Evolutionary conservation across 2,797 vertebrate genomes (phyloP).

Genomic region (Lagodon rhomboides): DNA sequence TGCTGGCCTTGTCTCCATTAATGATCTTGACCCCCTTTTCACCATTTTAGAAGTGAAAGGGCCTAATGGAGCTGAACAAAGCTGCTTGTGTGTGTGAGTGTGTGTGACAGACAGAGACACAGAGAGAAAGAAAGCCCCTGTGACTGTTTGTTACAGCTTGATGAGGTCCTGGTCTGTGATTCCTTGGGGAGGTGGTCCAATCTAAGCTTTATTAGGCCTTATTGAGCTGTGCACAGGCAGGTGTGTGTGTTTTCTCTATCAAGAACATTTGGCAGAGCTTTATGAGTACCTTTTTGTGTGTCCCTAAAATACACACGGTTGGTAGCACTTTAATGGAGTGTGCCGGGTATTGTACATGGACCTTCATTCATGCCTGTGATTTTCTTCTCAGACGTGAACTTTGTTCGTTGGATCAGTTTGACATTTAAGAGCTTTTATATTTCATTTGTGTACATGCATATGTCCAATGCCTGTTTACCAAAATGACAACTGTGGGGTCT

Average conservation of each 20-base stretch:
- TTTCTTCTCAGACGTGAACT: constrained; percentile 28
- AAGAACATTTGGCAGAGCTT: constrained; percentile 71
- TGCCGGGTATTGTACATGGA: constrained; percentile 47
- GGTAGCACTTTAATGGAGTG: constrained; percentile 66
- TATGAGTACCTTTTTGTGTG: constrained; percentile 65
- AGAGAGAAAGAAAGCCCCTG: constrained; percentile 61
- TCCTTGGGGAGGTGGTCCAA: constrained; percentile 89
- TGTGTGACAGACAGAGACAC: constrained; percentile 54
- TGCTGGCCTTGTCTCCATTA: constrained; percentile 76
- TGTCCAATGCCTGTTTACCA: not conserved
- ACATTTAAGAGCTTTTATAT: constrained; percentile 30
- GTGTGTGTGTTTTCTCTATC: constrained; percentile 62
- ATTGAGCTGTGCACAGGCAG: constrained; percentile 77
- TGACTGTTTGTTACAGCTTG: constrained; percentile 86
- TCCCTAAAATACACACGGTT: constrained; percentile 56
- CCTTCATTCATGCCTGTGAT: constrained; percentile 35
- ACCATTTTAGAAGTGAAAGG: constrained; percentile 74
- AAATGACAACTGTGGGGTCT: not conserved
- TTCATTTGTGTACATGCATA: constrained; percentile 7
- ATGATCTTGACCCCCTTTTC: constrained; percentile 79
- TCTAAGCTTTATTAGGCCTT: constrained; percentile 83
- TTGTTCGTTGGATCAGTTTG: constrained; percentile 46
- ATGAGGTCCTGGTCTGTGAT: constrained; percentile 96
- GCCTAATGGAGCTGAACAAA: constrained; percentile 82
- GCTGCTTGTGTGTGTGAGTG: constrained; percentile 59